A percentile compares a stretch with the other conserved stretches of the same genome.
Evolutionary conservation across 2,113 vertebrate species (phyloP).

Genomic region (Pongo abelii): DNA sequence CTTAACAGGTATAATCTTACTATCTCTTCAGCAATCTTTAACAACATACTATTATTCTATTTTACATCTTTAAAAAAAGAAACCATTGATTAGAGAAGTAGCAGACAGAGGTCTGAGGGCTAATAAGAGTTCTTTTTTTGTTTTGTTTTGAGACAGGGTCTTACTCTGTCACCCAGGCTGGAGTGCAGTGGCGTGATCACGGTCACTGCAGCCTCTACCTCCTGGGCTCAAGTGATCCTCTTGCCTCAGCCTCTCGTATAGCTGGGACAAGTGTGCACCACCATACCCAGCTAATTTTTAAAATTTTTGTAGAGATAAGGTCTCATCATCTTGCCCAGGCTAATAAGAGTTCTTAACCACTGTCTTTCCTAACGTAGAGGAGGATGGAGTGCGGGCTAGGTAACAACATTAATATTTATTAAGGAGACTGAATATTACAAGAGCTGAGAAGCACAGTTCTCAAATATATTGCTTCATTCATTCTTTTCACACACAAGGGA

Average conservation of each 20-base stretch:
- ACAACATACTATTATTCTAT: background rate
- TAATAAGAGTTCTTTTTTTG: background rate
- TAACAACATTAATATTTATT: background rate
- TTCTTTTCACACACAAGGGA: background rate
- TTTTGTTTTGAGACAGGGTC: too few species aligned
- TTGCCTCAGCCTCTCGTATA: too few species aligned
- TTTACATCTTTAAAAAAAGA: slow-evolving; percentile 9
- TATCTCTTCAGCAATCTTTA: background rate
- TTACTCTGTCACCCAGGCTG: too few species aligned
- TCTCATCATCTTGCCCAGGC: too few species aligned
- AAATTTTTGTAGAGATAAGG: too few species aligned
- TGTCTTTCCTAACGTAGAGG: background rate
- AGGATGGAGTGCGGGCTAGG: background rate
- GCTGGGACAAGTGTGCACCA: too few species aligned
- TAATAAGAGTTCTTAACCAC: background rate
- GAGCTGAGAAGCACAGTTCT: background rate
- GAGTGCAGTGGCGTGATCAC: too few species aligned
- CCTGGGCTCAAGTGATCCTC: too few species aligned
- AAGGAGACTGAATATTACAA: background rate
- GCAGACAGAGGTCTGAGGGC: background rate
- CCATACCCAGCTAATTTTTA: too few species aligned
- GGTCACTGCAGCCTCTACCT: too few species aligned
- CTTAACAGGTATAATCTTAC: background rate
- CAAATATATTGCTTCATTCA: background rate
- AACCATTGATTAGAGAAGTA: background rate